Percentiles rank a stretch among this genome's conserved stretches.
These are phyloP conservation scores for Sycobia sp. DNA, from an alignment of 1,140 invertebrate species.

Conservation along the genomic window DNA sequence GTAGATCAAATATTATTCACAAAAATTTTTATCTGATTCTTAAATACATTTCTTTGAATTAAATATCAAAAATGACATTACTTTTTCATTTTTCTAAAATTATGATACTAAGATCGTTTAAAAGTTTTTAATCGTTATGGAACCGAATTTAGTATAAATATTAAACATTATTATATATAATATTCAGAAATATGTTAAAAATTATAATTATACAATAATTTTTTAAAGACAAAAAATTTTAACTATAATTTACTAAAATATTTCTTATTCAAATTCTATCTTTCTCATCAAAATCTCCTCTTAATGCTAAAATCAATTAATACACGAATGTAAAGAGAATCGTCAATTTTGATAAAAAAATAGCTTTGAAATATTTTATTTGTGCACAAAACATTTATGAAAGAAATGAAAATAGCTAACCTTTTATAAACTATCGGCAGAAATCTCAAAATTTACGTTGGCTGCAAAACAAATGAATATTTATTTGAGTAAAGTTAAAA, in stretches of 20 bases:
- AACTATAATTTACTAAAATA: no score
- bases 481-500: conserved; percentile 33
- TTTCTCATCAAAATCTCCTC: conserved; percentile 8
- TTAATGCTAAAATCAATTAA: background rate
- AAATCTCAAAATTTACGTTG: conserved; percentile 50
- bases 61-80: no score
- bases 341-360: conserved; percentile 7
- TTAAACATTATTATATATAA: background rate
- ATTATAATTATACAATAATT: no score
- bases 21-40: no score
- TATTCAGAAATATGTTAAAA: no score
- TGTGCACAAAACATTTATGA: conserved; percentile 2
- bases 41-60: no score
- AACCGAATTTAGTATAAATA: background rate
- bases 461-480: conserved; percentile 46
- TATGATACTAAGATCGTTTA: no score
- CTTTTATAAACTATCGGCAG: background rate
- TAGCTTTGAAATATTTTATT: background rate
- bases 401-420: conserved; percentile 3
- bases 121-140: no score
- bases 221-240: no score
- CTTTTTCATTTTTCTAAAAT: no score
- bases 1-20: no score
- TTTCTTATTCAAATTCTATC: background rate
- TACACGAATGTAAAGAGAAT: background rate